phyloP scores from a whole-genome alignment of 2,113 vertebrate genomes.

The Microtus oregoni region DNA sequence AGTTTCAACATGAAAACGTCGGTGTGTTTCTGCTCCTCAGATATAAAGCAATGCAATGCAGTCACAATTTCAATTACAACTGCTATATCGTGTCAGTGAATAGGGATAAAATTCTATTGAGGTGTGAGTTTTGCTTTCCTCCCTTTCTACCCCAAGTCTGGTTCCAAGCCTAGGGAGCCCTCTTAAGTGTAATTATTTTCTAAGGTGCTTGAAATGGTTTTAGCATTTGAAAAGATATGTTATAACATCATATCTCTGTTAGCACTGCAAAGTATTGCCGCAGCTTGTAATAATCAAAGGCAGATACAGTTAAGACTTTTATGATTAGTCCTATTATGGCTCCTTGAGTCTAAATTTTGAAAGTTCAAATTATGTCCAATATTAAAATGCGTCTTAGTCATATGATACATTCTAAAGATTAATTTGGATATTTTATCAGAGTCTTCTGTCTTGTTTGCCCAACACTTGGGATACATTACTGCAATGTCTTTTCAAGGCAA shows the following conservation, averaged over 20 bases:
- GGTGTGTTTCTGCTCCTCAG: conserved; percentile 71
- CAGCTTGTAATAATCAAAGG: conserved; percentile 77
- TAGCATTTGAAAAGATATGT: conserved; percentile 71
- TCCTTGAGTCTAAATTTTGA: conserved; percentile 76
- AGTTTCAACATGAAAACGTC: conserved; percentile 78
- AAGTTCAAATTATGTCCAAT: conserved; percentile 68
- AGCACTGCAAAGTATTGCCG: conserved; percentile 64
- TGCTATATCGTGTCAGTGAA: conserved; percentile 74
- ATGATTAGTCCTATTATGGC: conserved; percentile 78
- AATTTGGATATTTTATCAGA: conserved; percentile 43
- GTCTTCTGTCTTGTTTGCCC: not conserved
- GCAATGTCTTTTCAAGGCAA: not conserved
- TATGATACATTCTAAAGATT: conserved; percentile 39
- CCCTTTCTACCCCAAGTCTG: not conserved
- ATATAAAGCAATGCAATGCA: conserved; percentile 64
- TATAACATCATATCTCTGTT: conserved; percentile 57
- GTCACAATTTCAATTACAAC: conserved; percentile 77
- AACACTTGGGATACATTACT: not conserved
- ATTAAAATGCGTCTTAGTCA: conserved; percentile 69
- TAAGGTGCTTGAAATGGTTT: conserved; percentile 73
- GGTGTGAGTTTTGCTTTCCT: not conserved
- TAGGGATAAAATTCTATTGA: conserved; percentile 70
- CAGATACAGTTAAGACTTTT: conserved; percentile 74
- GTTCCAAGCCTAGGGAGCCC: conserved; percentile 59
- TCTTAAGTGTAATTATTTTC: conserved; percentile 79